phyloP scores from a whole-genome alignment of 2,888 invertebrate genomes.

The Tineola bisselliella region DNA sequence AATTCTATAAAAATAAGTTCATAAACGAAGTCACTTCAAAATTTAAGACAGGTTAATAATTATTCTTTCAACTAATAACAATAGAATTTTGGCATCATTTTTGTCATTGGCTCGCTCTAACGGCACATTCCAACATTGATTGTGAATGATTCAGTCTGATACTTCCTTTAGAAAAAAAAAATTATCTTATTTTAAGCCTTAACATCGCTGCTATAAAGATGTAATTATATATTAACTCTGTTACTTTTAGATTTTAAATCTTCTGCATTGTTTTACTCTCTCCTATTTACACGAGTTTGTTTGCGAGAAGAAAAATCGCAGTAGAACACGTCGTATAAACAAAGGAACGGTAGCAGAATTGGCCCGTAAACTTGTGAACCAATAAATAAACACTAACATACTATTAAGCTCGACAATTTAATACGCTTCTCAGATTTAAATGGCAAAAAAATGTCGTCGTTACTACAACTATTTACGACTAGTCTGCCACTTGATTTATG shows the following conservation, averaged over 20 bases:
- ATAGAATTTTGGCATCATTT: background rate
- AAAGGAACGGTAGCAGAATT: background rate
- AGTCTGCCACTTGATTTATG: slow-evolving; percentile 2
- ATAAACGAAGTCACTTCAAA: background rate
- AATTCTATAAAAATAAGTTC: no score
- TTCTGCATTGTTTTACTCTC: no score
- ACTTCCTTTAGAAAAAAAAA: background rate
- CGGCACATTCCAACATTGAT: background rate
- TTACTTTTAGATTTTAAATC: no score
- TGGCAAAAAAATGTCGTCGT: slow-evolving; percentile 2
- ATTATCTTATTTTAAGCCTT: background rate
- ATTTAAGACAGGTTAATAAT: background rate
- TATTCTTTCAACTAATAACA: background rate
- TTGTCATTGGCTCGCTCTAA: slow-evolving; percentile 1
- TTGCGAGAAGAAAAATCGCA: background rate
- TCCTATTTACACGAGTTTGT: background rate
- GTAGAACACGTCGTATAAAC: background rate
- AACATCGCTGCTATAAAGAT: background rate
- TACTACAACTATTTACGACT: slow-evolving; percentile 16
- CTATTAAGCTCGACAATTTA: background rate
- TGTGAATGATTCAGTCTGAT: background rate
- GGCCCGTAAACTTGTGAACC: background rate
- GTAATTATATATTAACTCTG: no score
- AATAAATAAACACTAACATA: slow-evolving; percentile 11
- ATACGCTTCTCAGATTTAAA: slow-evolving; percentile 7